Conservation (phyloP, 2,113 vertebrate genomes). For the Setophaga coronata region DNA sequence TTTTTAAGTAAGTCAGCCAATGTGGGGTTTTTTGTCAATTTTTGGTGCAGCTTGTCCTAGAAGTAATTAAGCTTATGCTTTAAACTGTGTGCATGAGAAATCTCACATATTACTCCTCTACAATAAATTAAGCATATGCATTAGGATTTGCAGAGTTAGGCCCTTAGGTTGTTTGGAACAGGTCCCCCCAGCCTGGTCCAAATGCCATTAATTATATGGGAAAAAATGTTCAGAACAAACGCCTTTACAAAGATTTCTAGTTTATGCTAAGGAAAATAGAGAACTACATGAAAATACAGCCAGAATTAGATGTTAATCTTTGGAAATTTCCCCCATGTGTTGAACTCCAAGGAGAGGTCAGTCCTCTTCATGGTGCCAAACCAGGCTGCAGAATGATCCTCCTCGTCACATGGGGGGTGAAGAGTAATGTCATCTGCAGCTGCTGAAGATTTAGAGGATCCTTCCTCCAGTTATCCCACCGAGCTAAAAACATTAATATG, state of each 20-base stretch:
- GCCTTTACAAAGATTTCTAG: not conserved
- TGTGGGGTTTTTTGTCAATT: not conserved
- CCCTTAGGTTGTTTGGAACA: not conserved
- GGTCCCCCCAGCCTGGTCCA: not conserved
- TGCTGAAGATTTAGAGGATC: not conserved
- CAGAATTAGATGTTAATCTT: not conserved
- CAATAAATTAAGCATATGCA: not conserved
- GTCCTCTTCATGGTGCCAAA: not conserved
- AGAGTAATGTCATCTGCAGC: not conserved
- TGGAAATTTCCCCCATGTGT: not conserved
- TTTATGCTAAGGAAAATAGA: not conserved
- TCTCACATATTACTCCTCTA: not conserved
- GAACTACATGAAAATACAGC: not conserved
- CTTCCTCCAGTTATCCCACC: not conserved
- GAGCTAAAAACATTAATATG: not conserved
- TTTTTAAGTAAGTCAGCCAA: not conserved
- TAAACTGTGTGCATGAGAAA: not conserved
- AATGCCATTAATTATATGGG: not conserved
- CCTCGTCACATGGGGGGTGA: rapidly evolving
- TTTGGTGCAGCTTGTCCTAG: not conserved
- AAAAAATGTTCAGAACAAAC: not conserved
- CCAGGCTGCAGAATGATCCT: not conserved
- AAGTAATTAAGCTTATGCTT: not conserved
- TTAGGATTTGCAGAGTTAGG: not conserved
- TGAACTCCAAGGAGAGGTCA: not conserved